These are phyloP conservation scores for Psittacula echo DNA, from an alignment of 2,797 vertebrate genomes.

Conservation along the genomic window DNA sequence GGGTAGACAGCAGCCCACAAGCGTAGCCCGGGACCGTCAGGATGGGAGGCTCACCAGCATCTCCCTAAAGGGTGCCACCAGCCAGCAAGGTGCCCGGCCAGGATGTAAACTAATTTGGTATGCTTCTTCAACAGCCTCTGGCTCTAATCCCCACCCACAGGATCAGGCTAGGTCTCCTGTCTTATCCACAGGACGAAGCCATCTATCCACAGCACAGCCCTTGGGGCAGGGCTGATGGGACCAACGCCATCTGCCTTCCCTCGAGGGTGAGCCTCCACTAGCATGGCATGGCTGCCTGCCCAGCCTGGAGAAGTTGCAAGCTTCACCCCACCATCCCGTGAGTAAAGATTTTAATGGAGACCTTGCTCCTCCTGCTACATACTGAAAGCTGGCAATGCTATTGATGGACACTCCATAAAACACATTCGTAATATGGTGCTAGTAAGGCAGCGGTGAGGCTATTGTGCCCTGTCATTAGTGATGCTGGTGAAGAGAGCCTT, in stretches of 20 bases:
- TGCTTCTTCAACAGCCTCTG: background rate
- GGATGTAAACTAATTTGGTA: background rate
- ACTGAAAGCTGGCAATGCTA: background rate
- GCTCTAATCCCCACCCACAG: background rate
- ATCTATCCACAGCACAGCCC: background rate
- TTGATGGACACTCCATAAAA: background rate
- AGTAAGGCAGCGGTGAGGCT: background rate
- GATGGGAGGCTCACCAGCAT: background rate
- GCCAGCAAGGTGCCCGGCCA: background rate
- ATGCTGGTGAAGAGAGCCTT: background rate
- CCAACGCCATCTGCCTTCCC: accelerated
- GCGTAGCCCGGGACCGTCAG: accelerated
- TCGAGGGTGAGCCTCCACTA: background rate
- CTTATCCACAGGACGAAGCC: background rate
- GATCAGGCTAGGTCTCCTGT: background rate
- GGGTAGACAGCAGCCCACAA: background rate
- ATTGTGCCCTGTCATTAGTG: background rate
- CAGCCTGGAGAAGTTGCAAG: background rate
- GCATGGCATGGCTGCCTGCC: accelerated
- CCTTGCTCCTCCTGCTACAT: background rate
- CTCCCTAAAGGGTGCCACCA: background rate
- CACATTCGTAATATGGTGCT: background rate
- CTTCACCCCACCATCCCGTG: background rate
- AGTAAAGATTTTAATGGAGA: background rate
- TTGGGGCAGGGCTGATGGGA: background rate